Percentiles rank a stretch among this genome's conserved stretches.
These are phyloP conservation scores for Trissolcus basalis DNA, from an alignment of 1,140 invertebrate species.

Conservation along the genomic window DNA sequence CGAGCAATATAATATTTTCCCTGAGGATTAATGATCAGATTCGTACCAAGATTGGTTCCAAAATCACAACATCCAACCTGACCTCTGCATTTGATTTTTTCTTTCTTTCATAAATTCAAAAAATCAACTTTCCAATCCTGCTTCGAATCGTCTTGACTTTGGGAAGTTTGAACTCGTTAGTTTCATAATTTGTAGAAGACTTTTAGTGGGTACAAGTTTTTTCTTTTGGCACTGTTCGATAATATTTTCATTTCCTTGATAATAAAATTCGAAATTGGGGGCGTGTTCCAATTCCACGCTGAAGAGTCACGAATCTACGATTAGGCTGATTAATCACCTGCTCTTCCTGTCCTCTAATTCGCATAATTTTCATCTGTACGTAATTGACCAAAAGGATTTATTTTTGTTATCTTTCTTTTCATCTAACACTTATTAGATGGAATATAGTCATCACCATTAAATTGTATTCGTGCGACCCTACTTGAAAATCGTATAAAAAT, in stretches of 20 bases:
- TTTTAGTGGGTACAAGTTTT: slow-evolving; percentile 12
- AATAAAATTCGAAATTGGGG: slow-evolving; percentile 20
- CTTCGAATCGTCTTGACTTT: slow-evolving; percentile 34
- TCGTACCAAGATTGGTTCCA: slow-evolving; percentile 45
- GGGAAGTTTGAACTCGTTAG: slow-evolving; percentile 26
- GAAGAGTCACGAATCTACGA: slow-evolving; percentile 53
- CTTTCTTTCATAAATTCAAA: background rate
- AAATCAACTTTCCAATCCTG: slow-evolving; percentile 24
- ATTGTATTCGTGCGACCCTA: slow-evolving; percentile 21
- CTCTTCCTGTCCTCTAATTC: slow-evolving; percentile 26
- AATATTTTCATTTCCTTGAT: slow-evolving; percentile 15
- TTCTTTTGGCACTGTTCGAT: slow-evolving; percentile 43
- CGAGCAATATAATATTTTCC: slow-evolving; percentile 34
- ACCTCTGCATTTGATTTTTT: background rate
- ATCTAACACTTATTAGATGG: slow-evolving; percentile 5
- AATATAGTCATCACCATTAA: slow-evolving; percentile 1
- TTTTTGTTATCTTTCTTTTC: slow-evolving; percentile 5
- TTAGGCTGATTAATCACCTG: slow-evolving; percentile 57
- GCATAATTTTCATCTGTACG: slow-evolving; percentile 1
- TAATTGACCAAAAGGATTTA: slow-evolving; percentile 52
- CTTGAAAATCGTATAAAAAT: slow-evolving; percentile 56
- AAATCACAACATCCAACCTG: background rate
- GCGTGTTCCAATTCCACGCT: slow-evolving; percentile 42
- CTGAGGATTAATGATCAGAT: slow-evolving; percentile 52
- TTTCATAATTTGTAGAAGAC: slow-evolving; percentile 31